Base-by-base conservation (phyloP, 2,113 vertebrate genomes). In the Bothrops jararaca region DNA sequence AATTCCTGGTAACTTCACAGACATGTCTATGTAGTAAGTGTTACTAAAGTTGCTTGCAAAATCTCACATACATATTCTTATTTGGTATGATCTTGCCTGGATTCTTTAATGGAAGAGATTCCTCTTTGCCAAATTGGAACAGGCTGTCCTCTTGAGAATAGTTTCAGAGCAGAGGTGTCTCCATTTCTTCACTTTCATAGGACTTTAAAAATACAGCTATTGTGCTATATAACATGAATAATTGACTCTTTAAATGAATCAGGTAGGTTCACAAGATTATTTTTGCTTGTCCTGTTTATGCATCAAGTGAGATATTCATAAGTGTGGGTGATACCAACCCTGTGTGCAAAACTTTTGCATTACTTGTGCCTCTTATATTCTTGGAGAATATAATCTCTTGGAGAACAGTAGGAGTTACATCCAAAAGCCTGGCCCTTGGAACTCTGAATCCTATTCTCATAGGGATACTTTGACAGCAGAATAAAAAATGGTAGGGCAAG, bases 91-190 rank as follows among this genome's bases (percentile, higher is more conserved):
- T 80, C 34, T 80, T 39, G 34, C n/a, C 18, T 20, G 6, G 34
- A 9, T 80, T 80, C 34, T 80, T 7, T 80, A 22, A 10, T 42
- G 74, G 18, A 80, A 42, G 34, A 80, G 74, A 80, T 80, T 42
- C 18, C 20, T 22, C n/a, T 20, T 22, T 22, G 34, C 34, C n/a
- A 20, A 7, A 42, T 1, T 42, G 34, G 18, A 80, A 80, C 18
- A 39, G 18, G 18, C 69, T 80, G 2, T 80, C 18, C 34, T 80
- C 74, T 42, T 80, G 34, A 80, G 34, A 39, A 42, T 9, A 80
- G 7, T 22, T 80, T 42, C 93, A 90, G 96, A 95, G 95, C 90
- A 97, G 96, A 96, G 93, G 94, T 94, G 96, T 96, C 97, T 95
- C 89, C 64, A 95, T 92, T 97, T 97, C 80, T 86, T 94, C 95